Evolutionary conservation across 1,140 invertebrate species (phyloP).

Genomic region (Zaprionus ornatus): DNA sequence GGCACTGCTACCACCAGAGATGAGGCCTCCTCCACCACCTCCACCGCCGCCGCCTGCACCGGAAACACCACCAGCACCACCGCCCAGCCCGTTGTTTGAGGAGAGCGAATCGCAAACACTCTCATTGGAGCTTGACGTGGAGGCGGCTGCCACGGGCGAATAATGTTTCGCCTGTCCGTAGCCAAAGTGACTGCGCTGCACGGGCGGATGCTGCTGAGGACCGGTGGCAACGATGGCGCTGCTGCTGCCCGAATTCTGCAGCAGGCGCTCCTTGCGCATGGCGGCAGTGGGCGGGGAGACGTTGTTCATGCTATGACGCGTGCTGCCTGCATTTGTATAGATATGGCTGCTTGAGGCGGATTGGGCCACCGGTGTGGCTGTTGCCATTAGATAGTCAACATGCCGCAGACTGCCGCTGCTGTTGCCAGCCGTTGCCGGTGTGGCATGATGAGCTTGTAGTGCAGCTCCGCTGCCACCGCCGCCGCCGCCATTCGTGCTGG

Average conservation of each 20-base stretch:
- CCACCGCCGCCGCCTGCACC: conserved; percentile 19
- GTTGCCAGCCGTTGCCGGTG: conserved; percentile 64
- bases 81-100: conserved; percentile 84
- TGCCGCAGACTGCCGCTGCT: conserved; percentile 64
- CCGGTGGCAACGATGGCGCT: conserved; percentile 36
- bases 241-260: conserved; percentile 45
- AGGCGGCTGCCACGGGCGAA: conserved; percentile 68
- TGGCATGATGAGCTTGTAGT: conserved; percentile 70
- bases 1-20: conserved; percentile 32
- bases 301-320: conserved; percentile 67
- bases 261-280: conserved; percentile 65
- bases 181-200: conserved; percentile 66
- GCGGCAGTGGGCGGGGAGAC: conserved; percentile 73
- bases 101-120: conserved; percentile 87
- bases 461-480: conserved; percentile 33
- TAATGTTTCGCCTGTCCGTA: conserved; percentile 76
- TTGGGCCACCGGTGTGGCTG: conserved; percentile 72
- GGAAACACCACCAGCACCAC: conserved; percentile 2
- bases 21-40: neutral
- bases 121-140: conserved; percentile 90
- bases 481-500: conserved; percentile 28
- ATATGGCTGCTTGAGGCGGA: conserved; percentile 64
- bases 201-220: conserved; percentile 74
- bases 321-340: conserved; percentile 58
- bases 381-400: conserved; percentile 68